Evolutionary conservation across 2,888 invertebrate species (phyloP).

Genomic region (Crematogaster levior): DNA sequence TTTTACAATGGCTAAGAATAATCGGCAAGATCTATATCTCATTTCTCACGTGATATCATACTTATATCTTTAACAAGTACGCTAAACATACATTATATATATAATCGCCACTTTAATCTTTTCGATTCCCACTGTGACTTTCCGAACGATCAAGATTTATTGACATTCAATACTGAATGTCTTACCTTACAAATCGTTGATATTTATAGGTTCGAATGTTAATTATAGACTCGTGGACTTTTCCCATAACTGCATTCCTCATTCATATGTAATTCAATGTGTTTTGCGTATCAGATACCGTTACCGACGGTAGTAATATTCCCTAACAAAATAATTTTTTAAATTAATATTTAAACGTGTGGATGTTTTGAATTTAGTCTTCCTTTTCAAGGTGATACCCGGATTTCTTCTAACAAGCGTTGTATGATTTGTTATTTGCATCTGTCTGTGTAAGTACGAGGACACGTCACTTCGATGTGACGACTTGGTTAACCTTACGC

Average conservation of each 20-base stretch:
- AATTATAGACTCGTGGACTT: slow-evolving; percentile 30
- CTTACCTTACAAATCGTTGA: neutral
- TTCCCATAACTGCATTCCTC: slow-evolving; percentile 31
- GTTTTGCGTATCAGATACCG: neutral
- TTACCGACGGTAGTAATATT: slow-evolving; percentile 1
- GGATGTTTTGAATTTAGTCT: neutral
- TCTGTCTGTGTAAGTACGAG: slow-evolving; percentile 9
- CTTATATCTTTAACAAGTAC: neutral
- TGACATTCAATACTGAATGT: neutral
- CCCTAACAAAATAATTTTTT: neutral
- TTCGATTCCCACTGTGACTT: neutral
- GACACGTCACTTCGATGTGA: neutral
- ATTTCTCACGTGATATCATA: slow-evolving; percentile 5
- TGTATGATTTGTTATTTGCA: slow-evolving; percentile 5
- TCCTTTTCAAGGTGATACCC: neutral
- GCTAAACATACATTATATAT: neutral
- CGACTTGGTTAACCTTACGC: slow-evolving; percentile 53
- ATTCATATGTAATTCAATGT: slow-evolving; percentile 49
- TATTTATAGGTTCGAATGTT: slow-evolving; percentile 7
- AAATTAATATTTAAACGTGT: neutral
- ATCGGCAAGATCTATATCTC: slow-evolving; percentile 9
- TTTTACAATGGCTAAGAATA: neutral
- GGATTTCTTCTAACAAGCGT: neutral
- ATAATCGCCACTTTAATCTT: slow-evolving; percentile 1
- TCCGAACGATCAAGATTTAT: neutral